Evolutionary conservation across 2,888 invertebrate genomes (phyloP).

Genomic region (Dicyrtoma fusca): DNA sequence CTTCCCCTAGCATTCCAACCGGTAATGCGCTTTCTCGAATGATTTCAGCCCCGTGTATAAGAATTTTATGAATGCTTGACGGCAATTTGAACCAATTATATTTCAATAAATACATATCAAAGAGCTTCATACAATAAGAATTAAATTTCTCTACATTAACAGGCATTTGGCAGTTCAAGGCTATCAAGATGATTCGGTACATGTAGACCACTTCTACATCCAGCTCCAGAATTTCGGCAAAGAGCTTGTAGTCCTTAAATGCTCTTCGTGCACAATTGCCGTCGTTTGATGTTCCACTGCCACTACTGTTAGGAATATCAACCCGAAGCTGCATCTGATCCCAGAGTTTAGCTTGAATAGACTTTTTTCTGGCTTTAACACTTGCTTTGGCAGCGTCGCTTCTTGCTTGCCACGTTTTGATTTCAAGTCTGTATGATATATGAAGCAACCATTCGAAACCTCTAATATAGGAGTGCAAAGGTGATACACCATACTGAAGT

Average conservation of each 20-base stretch:
- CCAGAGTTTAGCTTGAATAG: conserved; percentile 21
- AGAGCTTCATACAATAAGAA: neutral
- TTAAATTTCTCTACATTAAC: conserved; percentile 34
- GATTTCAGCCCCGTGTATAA: conserved; percentile 36
- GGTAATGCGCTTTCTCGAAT: conserved; percentile 20
- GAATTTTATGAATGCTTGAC: conserved; percentile 36
- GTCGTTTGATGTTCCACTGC: conserved; percentile 36
- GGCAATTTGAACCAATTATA: conserved; percentile 35
- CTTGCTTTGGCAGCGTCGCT: neutral
- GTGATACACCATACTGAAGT: conserved; percentile 17
- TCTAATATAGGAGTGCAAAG: conserved; percentile 27
- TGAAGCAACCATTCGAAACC: conserved; percentile 29
- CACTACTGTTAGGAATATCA: conserved; percentile 23
- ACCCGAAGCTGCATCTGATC: conserved; percentile 19
- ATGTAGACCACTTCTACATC: conserved; percentile 22
- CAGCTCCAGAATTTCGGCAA: conserved; percentile 29
- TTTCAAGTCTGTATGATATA: conserved; percentile 20
- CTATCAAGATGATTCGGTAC: conserved; percentile 28
- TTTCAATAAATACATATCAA: conserved; percentile 15
- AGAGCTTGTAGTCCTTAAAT: conserved; percentile 11
- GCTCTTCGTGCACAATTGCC: conserved; percentile 39
- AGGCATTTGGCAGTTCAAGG: conserved; percentile 23
- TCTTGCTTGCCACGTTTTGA: conserved; percentile 6
- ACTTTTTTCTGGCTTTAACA: conserved; percentile 8
- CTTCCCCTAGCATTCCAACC: conserved; percentile 39